Evolutionary conservation across 2,888 invertebrate genomes (phyloP).

Genomic region (Nemapogon koenigi): DNA sequence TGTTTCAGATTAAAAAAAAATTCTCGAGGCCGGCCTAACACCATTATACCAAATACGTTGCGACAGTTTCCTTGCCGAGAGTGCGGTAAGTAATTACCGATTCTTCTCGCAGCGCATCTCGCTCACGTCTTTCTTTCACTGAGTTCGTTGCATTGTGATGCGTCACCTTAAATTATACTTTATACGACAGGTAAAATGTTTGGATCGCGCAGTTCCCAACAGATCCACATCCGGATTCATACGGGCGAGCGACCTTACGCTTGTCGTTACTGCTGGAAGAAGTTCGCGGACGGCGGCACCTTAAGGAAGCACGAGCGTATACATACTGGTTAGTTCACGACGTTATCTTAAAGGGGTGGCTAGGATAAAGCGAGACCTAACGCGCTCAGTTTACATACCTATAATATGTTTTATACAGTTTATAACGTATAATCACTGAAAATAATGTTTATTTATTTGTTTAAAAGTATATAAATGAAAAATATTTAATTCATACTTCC

Average conservation of each 20-base stretch:
- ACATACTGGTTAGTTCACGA: constrained; percentile 73
- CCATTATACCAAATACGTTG: constrained; percentile 29
- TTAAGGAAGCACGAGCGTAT: constrained; percentile 85
- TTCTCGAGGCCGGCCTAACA: constrained; percentile 34
- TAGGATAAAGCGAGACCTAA: too few relatives aligned
- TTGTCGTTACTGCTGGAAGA: constrained; percentile 87
- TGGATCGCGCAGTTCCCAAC: constrained; percentile 84
- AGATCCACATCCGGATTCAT: constrained; percentile 86
- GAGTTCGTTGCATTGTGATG: neutral
- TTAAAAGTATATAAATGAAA: too few relatives aligned
- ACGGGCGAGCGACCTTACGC: constrained; percentile 86
- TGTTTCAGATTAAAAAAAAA: constrained; percentile 42
- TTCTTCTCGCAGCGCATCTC: neutral
- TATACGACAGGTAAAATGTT: constrained; percentile 78
- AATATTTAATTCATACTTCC: too few relatives aligned
- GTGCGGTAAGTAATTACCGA: constrained; percentile 70
- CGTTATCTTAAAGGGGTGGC: too few relatives aligned
- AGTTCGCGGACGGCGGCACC: constrained; percentile 88
- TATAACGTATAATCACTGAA: too few relatives aligned
- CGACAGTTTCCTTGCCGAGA: constrained; percentile 81
- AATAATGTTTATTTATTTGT: too few relatives aligned
- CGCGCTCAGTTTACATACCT: too few relatives aligned
- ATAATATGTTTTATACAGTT: too few relatives aligned
- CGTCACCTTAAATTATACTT: neutral
- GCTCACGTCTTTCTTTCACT: neutral